phyloP scores from a whole-genome alignment of 2,797 vertebrate genomes.

The Hyperoplus immaculatus region DNA sequence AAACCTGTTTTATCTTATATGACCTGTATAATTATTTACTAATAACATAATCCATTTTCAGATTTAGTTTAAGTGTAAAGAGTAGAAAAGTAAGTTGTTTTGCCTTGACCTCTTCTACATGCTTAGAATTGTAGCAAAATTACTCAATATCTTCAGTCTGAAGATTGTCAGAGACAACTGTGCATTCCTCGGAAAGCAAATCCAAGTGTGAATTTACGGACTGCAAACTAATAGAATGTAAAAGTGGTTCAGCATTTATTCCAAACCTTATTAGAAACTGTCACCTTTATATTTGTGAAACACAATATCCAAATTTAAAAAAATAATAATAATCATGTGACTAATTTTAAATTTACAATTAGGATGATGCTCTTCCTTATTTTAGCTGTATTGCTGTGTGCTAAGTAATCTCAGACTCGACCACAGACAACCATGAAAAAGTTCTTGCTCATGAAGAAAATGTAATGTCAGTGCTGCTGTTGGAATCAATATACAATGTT shows the following conservation, averaged over 20 bases:
- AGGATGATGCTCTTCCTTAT: not conserved
- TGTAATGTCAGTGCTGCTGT: not conserved
- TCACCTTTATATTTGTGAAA: not conserved
- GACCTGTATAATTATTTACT: not conserved
- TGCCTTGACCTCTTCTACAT: not conserved
- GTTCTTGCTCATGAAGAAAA: not conserved
- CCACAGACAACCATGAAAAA: not conserved
- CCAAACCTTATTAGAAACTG: not conserved
- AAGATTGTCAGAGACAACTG: slow-evolving; percentile 1
- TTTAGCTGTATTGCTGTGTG: not conserved
- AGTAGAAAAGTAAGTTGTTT: not conserved
- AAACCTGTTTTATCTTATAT: not conserved
- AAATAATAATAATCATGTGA: slow-evolving; percentile 1
- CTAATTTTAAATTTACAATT: not conserved
- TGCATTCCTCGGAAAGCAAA: not conserved
- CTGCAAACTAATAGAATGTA: not conserved
- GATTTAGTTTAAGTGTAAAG: not conserved
- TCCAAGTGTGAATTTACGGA: not conserved
- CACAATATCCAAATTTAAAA: not conserved
- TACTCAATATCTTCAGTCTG: not conserved
- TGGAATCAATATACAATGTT: slow-evolving; percentile 4
- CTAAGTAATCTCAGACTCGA: not conserved
- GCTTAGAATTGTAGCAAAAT: not conserved
- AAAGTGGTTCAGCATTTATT: not conserved
- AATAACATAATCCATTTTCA: not conserved